Base-by-base conservation (phyloP, 2,113 vertebrate genomes). In the Macrotus californicus region DNA sequence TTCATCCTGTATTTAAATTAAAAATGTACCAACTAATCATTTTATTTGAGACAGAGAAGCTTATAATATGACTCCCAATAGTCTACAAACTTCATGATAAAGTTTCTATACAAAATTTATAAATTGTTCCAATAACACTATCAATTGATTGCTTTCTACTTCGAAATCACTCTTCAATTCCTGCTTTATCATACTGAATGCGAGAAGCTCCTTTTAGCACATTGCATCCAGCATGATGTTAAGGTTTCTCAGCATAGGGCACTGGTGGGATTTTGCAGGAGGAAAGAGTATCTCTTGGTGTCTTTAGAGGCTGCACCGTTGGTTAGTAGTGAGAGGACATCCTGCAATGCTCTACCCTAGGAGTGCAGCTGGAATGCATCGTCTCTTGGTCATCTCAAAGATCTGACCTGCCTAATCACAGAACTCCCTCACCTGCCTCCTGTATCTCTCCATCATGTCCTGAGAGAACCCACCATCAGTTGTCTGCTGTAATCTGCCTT, bases 401-500 rank as follows among this genome's bases (percentile, higher is more conserved):
- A 50, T 50, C 10, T n/a, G 22, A 4, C 22, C 31, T 66, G 39
- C 1, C 31, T 43, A 46, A 48, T 84, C 82, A 21, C 43, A 24
- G 34, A 95, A 54, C 87, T 89, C 75, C 59, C 8, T 94, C 94
- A 95, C 92, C 41, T 18, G 36, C 39, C 39, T 59, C 3, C 50
- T 79, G 26, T 52, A 56, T 18, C 81, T 56, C 16, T 13, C 84
- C 41, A 36, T 95, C 93, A 69, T 75, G 41, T 96, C 96, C 96
- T 93, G 94, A 85, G n/a, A 80, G 82, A 97, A 97, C 97, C 96
- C 96, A 97, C 39, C 66, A 82, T 75, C 31, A 94, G 95, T 96
- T 97, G 92, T 97, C 72, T 96, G 96, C 97, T 98, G 98, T 98
- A 98, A 98, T 98, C 98, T 98, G 96, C 98, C 94, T 96, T 97